Base-by-base conservation (phyloP, 64 coral and sea anemone species). In the Stylophora pistillata region DNA sequence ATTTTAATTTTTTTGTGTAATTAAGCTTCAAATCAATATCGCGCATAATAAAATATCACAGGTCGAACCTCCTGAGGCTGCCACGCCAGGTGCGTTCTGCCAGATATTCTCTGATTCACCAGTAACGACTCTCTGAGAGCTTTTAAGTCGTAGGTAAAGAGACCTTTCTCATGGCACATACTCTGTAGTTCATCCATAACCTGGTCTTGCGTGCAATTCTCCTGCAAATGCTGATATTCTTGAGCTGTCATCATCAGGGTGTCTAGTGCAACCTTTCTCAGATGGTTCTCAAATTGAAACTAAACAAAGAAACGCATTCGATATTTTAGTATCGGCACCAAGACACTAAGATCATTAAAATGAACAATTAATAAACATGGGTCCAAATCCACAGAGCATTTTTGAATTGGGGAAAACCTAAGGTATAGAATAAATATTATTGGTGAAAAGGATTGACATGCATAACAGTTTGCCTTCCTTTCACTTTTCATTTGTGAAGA, bases 231-330 rank as follows among this genome's bases (percentile, higher is more conserved):
- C 30, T 85, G 9, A 28, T 59, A 88, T 64, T 88, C 86, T 17
- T 88, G 30, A 26, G 23, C 54, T 33, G 53, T 30, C 70, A 76
- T 88, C 27, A 32, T 77, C n/a, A 88, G 57, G 15, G 52, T 41
- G 18, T 88, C 53, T 18, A 88, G 16, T 14, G 86, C 86, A 29
- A 88, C 13, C 29, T 77, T 74, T 77, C 16, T 32, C 52, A 88
- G 55, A 76, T 62, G 76, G 11, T 29, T 34, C 5, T 88, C 86
- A 74, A 75, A 76, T 34, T 28, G 72, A 11, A 56, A 20, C 86
- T 88, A 86, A 56, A 58, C 16, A 81, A 55, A 58, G 13, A 81
- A 60, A 60, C 1, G 58, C 13, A 7, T 47, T 47, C 37, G 37
- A 47, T 47, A 47, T 47, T 47, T 7, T 47, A 47, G 3, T 47